Base-by-base conservation (phyloP, 2,888 invertebrate species). In the Anagyrus pseudococci region DNA sequence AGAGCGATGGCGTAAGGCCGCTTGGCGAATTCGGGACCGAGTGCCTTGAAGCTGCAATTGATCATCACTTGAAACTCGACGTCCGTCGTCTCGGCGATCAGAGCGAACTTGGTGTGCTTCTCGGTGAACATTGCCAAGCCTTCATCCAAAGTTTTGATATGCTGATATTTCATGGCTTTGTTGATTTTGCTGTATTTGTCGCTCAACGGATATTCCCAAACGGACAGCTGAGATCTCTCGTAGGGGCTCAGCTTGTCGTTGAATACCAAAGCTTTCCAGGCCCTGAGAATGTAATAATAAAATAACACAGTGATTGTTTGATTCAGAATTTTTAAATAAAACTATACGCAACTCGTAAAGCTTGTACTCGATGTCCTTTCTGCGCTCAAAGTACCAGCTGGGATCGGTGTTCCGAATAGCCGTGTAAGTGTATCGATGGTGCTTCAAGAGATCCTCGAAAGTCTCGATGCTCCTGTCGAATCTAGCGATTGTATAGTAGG, bases 161-260 rank as follows among this genome's bases (percentile, higher is more conserved):
- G 47, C 1, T 52, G 23, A 15, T 88, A 87, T 66, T 79, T 80
- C 93, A 96, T 96, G 0, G 93, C 92, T 76, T 94, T 92, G 94
- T 95, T 96, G 90, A 98, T 96, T 83, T 96, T 97, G 46, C 95
- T 96, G 80, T 94, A 97, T 76, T 95, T 96, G 81, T 97, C 96
- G 72, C 94, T 94, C 0, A 98, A 94, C 0, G 96, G 97, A 78
- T 97, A 98, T 78, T 98, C 96, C 96, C 96, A 96, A 0, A 97
- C 96, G 0, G 96, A 96, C 25, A 96, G 82, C 79, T 95, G 93
- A 0, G 96, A 92, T 43, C 96, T 84, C 76, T 96, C 94, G 15
- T 93, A 88, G 59, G 94, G 92, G 23, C 89, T 88, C 56, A 96
- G 81, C 53, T 92, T 93, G 81, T 96, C 96, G 78, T 96, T 94